Evolutionary conservation across 2,113 vertebrate genomes (phyloP), one percentile per base, ranked within the genome.

Genomic region (Polyodon spathula): DNA sequence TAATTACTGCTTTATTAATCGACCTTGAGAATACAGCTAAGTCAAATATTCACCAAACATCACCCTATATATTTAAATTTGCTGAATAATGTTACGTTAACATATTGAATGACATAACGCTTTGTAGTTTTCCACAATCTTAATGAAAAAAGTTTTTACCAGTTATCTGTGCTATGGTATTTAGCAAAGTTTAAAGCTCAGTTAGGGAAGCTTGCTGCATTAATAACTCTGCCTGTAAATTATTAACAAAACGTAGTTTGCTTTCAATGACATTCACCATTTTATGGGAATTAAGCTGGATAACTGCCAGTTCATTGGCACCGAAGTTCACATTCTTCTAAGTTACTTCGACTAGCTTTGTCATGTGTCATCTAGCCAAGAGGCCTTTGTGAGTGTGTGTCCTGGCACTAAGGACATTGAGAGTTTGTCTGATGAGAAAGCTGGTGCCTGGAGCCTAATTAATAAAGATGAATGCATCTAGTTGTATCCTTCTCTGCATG

Each of bases 331-430:
- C 4, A 41, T 40, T 10, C 56, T 58, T 42, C 6, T 50, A 10
- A 50, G 46, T 50, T 50, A 12, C 7, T 1, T 50, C 46, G 5
- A 50, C 8, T 50, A 41, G 40, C 56, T 43, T 15, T 43, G 56
- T 44, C 8, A 42, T 58, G 38, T 16, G 3, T 40, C 44, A 50
- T 40, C 46, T 3, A 41, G 3, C 16, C 7, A 27, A 8, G 4
- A 12, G 27, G 50, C 56, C 17, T 64, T 64, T 51, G 17, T 27
- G 50, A 27, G 8, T n/a, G 56, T 12, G 9, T 16, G 43, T 38
- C 14, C 41, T 51, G 54, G 48, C 11, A 8, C 44, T 8, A 58
- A 58, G 46, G 44, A 63, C 37, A 52, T 63, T 52, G 15, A 58
- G 42, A 58, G 16, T 51, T 51, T 38, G 17, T 11, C 7, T n/a